Conservation (phyloP, 2,888 invertebrate genomes). For the Notocelia uddmanniana region DNA sequence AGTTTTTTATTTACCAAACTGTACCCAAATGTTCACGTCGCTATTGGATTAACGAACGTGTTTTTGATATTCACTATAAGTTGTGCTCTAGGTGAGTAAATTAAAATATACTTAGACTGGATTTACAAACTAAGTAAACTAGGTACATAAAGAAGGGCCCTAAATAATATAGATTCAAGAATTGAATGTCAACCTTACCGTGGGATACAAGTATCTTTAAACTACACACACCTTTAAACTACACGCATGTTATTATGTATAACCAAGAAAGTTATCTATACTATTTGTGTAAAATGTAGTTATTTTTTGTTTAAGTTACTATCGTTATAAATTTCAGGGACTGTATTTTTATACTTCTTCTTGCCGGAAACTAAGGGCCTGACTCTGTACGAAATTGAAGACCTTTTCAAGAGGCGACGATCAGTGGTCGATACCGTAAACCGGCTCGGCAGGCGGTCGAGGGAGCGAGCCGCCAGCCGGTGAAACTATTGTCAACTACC, state of each 20-base stretch:
- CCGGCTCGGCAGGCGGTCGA: slow-evolving; percentile 2
- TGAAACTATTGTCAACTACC: neutral
- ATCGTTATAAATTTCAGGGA: slow-evolving; percentile 62
- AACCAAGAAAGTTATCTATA: no score
- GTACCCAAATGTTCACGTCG: slow-evolving; percentile 54
- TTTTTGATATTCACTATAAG: slow-evolving; percentile 56
- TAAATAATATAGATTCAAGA: no score
- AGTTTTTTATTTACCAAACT: slow-evolving; percentile 58
- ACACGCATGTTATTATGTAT: no score
- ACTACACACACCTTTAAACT: no score
- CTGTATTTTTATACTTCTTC: slow-evolving; percentile 83
- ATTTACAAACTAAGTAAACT: no score
- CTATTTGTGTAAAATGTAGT: no score
- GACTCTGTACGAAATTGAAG: slow-evolving; percentile 88
- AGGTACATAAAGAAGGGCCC: no score
- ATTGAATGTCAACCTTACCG: no score
- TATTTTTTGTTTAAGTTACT: no score
- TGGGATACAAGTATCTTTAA: no score
- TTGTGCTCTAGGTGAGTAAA: slow-evolving; percentile 61
- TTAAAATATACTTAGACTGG: no score
- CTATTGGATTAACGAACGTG: slow-evolving; percentile 54
- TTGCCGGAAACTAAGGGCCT: slow-evolving; percentile 88
- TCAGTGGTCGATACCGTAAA: slow-evolving; percentile 70
- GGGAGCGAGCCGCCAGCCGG: neutral
- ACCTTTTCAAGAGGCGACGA: slow-evolving; percentile 85